Conservation (phyloP, 2,888 invertebrate genomes). For the Tolmerus cingulatus region DNA sequence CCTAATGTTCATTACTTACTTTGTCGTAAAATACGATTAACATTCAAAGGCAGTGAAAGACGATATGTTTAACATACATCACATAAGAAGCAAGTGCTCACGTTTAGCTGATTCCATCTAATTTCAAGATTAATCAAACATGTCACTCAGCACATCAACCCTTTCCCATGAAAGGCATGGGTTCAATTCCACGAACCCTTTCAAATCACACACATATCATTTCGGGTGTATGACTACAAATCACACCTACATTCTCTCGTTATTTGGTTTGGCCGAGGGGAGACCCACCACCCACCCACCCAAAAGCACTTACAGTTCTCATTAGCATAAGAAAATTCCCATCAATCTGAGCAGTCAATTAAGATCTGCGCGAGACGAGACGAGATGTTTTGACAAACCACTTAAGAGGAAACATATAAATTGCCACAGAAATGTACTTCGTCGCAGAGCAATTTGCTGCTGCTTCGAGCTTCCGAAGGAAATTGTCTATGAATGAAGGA, state of each 20-base stretch:
- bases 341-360: constrained; percentile 34
- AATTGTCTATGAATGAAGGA: neutral
- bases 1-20: too few species aligned
- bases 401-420: constrained; percentile 30
- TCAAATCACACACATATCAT: neutral
- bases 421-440: constrained; percentile 28
- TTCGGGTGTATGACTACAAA: neutral
- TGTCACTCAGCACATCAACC: neutral
- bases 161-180: neutral
- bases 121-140: neutral
- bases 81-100: neutral
- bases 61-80: neutral
- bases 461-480: neutral
- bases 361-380: neutral
- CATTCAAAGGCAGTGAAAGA: neutral
- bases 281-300: neutral
- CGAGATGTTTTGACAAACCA: constrained; percentile 14
- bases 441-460: constrained; percentile 9
- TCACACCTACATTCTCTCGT: neutral
- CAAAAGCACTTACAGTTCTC: neutral
- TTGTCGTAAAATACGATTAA: neutral
- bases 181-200: neutral
- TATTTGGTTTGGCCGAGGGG: neutral
- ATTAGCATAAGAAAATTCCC: constrained; percentile 21
- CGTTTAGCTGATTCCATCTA: neutral